Percentiles rank a stretch among this genome's conserved stretches.
Conservation (phyloP, 2,797 vertebrate genomes). For the Cossypha dichroa region DNA sequence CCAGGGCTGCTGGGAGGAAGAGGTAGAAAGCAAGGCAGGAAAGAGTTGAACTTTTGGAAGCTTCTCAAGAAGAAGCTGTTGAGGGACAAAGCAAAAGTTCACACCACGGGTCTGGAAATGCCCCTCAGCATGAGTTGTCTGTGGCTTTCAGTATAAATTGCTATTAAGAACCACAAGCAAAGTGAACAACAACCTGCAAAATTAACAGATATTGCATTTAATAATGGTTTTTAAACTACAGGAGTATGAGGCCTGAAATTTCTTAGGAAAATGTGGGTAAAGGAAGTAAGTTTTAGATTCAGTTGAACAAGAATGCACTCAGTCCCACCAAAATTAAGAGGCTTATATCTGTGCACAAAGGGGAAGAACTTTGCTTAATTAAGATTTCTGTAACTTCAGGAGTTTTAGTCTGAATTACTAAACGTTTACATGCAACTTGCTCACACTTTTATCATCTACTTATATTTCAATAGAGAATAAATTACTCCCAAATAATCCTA, state of each 20-base stretch:
- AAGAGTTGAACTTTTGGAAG: not conserved
- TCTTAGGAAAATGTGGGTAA: not conserved
- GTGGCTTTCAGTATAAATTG: not conserved
- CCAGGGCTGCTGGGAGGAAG: not conserved
- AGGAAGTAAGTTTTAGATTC: not conserved
- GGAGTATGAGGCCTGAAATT: not conserved
- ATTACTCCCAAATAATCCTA: not conserved
- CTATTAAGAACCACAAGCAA: not conserved
- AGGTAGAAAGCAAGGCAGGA: not conserved
- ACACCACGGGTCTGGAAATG: not conserved
- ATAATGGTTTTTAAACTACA: not conserved
- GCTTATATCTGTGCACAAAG: not conserved
- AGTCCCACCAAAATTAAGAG: not conserved
- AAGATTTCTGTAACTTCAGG: not conserved
- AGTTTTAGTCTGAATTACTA: not conserved
- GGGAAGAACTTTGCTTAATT: not conserved
- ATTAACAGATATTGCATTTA: not conserved
- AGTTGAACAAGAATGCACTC: not conserved
- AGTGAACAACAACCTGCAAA: not conserved
- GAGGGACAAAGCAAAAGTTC: not conserved
- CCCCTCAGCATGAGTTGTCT: accelerated
- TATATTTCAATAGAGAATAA: conserved; percentile 2
- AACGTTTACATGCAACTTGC: not conserved
- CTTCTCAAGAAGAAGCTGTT: not conserved
- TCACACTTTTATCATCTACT: not conserved